Base-by-base conservation (phyloP, 2,888 invertebrate genomes). In the Piscicola geometra region DNA sequence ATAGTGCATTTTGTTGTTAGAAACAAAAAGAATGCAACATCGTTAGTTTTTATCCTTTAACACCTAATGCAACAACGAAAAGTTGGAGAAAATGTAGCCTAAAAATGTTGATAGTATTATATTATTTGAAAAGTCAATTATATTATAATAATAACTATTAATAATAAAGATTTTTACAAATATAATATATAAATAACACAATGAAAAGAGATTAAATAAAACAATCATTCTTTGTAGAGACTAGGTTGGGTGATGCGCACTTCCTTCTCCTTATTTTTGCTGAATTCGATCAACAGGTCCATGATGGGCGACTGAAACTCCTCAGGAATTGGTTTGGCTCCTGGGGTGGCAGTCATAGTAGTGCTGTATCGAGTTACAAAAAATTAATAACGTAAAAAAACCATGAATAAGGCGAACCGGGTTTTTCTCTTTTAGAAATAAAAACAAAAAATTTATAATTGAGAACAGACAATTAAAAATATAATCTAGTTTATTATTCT, bases 241-340 rank as follows among this genome's bases (percentile, higher is more conserved):
- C 41, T 52, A 15, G 76, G 76, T 25, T 70, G 69, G 9, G 18
- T 41, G 18, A 69, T 28, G 1, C 86, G 78, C n/a, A 81, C 78
- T 79, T 90, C 89, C 82, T 88, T 89, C 33, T 92, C 88, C 78
- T 90, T 88, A 86, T 94, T 95, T 83, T 89, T 89, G 0, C 92
- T 91, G 85, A 95, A 94, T 80, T 90, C 88, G 83, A 93, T 93
- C 1, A 97, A 86, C 83, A 93, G 86, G 75, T 89, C 85, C 93
- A 96, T 93, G 21, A 96, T 87, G 86, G 92, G 91, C 83, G 90
- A 92, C 81, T 95, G 89, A 84, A 91, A 95, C 84, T 95, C 92
- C 56, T 89, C 83, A 1, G 96, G 96, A 2, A 91, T 91, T 25
- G 91, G 90, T 82, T 91, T 90, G 3, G 71, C 70, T 35, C 78